These are phyloP conservation scores for Chauna torquata DNA, from an alignment of 2,113 vertebrate species.

Conservation along the genomic window DNA sequence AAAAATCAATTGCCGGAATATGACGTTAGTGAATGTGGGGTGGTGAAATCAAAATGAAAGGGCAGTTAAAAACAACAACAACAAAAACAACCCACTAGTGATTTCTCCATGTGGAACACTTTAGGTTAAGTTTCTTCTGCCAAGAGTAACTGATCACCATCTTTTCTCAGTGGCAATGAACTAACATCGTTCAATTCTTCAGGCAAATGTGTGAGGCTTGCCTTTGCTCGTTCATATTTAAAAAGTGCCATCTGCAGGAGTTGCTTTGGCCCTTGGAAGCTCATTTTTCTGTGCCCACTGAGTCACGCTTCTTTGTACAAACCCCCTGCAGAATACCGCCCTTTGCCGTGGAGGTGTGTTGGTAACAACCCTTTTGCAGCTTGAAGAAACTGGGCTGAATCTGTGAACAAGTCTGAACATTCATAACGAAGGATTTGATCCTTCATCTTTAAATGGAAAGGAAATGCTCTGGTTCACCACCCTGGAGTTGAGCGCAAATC, in stretches of 20 bases:
- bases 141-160: neutral
- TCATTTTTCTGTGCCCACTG: neutral
- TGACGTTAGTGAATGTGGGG: neutral
- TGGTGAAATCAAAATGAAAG: neutral
- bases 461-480: neutral
- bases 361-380: neutral
- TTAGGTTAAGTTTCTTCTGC: neutral
- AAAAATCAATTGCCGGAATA: neutral
- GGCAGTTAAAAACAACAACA: neutral
- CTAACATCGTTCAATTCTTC: neutral
- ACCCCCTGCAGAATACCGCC: accelerated
- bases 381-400: neutral
- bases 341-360: neutral
- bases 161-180: neutral
- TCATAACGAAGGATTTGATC: neutral
- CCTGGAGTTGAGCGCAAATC: accelerated
- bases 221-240: neutral
- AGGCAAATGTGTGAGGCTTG: neutral
- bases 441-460: neutral
- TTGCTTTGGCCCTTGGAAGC: neutral
- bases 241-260: neutral
- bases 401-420: neutral
- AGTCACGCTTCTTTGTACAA: neutral
- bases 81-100: neutral
- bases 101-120: neutral